Evolutionary conservation across 2,888 invertebrate genomes (phyloP).

Genomic region (Napeogenes sylphis): DNA sequence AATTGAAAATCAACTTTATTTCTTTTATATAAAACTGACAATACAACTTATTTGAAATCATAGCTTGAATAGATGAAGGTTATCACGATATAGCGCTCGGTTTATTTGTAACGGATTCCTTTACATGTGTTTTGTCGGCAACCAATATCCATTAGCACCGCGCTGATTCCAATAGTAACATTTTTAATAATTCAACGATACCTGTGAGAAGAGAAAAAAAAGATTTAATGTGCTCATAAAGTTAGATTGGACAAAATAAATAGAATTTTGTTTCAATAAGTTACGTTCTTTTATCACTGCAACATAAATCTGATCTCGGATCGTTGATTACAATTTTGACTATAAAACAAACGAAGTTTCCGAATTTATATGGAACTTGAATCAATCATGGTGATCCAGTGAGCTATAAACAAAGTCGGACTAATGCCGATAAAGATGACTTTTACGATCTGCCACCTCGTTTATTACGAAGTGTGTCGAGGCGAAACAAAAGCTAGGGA

Average conservation of each 20-base stretch:
- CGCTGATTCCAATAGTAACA: conserved; percentile 59
- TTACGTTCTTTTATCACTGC: conserved; percentile 46
- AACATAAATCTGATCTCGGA: conserved; percentile 46
- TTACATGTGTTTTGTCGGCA: conserved; percentile 70
- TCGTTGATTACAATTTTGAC: conserved; percentile 25
- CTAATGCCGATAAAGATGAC: conserved; percentile 60
- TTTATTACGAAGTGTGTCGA: conserved; percentile 58
- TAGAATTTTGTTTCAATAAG: conserved; percentile 55
- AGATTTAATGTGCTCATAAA: conserved; percentile 22
- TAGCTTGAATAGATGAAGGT: conserved; percentile 22
- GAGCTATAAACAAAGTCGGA: conserved; percentile 67
- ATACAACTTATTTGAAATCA: conserved; percentile 25
- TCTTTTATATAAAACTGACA: conserved; percentile 19
- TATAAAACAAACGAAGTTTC: conserved; percentile 59
- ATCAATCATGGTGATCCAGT: conserved; percentile 74
- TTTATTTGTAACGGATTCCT: conserved; percentile 52
- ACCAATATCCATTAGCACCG: conserved; percentile 68
- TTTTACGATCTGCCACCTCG: conserved; percentile 73
- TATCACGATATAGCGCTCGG: conserved; percentile 29
- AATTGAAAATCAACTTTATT: conserved; percentile 29
- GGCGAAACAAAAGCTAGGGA: conserved; percentile 57
- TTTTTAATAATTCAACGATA: conserved; percentile 20
- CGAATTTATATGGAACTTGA: conserved; percentile 63
- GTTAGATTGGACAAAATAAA: conserved; percentile 27
- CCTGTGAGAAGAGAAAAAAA: conserved; percentile 13